phyloP scores from a whole-genome alignment of 2,888 invertebrate genomes.

The Melieria crassipennis region DNA sequence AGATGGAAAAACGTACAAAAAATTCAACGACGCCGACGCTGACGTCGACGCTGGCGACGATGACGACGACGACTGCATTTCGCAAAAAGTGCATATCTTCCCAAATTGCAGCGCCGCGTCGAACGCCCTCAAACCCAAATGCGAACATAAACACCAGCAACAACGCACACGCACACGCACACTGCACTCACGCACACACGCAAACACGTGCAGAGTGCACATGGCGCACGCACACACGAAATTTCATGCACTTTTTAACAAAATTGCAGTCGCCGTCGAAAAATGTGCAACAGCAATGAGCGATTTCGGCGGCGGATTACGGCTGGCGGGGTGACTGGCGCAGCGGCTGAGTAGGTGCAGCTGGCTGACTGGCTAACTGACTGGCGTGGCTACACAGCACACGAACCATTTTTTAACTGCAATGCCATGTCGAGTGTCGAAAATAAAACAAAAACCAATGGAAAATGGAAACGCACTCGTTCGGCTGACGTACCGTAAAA shows the following conservation, averaged over 20 bases:
- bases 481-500: not conserved
- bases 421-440: not conserved
- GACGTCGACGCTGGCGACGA: slow-evolving; percentile 2
- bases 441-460: not conserved
- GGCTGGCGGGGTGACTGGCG: no score
- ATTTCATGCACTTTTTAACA: slow-evolving; percentile 56
- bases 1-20: slow-evolving; percentile 33
- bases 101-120: slow-evolving; percentile 27
- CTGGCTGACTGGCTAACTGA: not conserved
- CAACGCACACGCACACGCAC: slow-evolving; percentile 25
- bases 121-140: not conserved
- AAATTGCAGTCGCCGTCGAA: slow-evolving; percentile 56
- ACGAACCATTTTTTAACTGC: no score
- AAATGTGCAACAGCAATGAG: slow-evolving; percentile 32
- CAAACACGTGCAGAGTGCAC: slow-evolving; percentile 39
- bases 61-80: no score
- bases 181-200: slow-evolving; percentile 28
- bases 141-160: not conserved
- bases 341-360: not conserved
- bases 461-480: not conserved
- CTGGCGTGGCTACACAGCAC: no score
- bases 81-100: slow-evolving; percentile 27
- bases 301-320: not conserved
- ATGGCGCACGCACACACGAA: slow-evolving; percentile 44
- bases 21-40: slow-evolving; percentile 18